A percentile compares a stretch with the other conserved stretches of the same genome.
Evolutionary conservation across 2,797 vertebrate genomes (phyloP).

Genomic region (Ctenopoma multispine): DNA sequence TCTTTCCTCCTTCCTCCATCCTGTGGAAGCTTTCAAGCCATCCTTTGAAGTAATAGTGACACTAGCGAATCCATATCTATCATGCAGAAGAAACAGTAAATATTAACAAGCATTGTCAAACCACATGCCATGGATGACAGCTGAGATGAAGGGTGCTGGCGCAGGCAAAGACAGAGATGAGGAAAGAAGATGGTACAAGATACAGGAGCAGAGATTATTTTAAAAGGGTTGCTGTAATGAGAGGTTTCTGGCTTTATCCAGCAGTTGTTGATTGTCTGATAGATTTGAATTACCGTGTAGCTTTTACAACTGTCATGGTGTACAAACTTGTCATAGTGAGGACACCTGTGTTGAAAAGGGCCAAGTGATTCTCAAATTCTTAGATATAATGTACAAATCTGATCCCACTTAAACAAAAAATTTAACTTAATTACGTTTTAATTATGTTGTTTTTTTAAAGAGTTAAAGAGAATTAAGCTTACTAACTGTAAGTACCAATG

Average conservation of each 20-base stretch:
- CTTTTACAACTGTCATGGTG: too few relatives aligned
- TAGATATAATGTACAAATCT: too few relatives aligned
- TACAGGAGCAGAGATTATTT: not conserved
- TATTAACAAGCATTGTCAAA: constrained; percentile 57
- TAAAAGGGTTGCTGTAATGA: not conserved
- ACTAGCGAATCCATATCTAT: constrained; percentile 46
- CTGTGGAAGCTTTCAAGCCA: constrained; percentile 32
- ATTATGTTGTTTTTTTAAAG: too few relatives aligned
- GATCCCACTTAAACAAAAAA: too few relatives aligned
- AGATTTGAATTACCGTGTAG: too few relatives aligned
- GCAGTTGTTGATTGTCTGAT: not conserved
- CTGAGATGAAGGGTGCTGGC: constrained; percentile 47
- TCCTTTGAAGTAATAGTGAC: constrained; percentile 55
- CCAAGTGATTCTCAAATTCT: too few relatives aligned
- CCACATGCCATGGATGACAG: constrained; percentile 28
- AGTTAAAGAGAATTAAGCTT: too few relatives aligned
- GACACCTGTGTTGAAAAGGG: too few relatives aligned
- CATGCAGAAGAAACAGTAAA: constrained; percentile 44
- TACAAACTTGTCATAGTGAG: too few relatives aligned
- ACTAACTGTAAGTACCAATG: too few relatives aligned
- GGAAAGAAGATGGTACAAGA: not conserved
- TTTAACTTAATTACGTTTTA: too few relatives aligned
- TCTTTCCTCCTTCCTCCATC: constrained; percentile 14
- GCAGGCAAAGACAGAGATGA: constrained; percentile 20
- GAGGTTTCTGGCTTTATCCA: not conserved